Evolutionary conservation across 1,140 invertebrate genomes (phyloP).

Genomic region (Ceratina australensis): DNA sequence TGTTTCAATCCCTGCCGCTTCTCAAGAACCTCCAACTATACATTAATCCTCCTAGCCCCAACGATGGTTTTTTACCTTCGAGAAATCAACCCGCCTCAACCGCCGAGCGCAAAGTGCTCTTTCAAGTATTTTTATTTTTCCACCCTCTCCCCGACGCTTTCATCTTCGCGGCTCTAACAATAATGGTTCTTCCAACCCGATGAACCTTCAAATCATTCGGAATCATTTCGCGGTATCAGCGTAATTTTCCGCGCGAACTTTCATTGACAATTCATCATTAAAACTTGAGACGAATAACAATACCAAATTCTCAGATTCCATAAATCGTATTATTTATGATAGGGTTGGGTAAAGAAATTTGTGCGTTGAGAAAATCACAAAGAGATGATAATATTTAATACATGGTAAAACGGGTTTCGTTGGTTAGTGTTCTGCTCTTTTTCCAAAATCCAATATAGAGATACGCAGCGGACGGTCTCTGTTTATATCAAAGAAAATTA

Average conservation of each 20-base stretch:
- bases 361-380: not conserved
- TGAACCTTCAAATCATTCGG: not conserved
- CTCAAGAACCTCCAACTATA: constrained; percentile 19
- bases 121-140: constrained; percentile 35
- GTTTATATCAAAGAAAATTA: constrained; percentile 9
- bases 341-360: not conserved
- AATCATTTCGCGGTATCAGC: too few relatives aligned
- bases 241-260: too few relatives aligned
- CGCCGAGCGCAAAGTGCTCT: constrained; percentile 3
- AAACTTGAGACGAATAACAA: not conserved
- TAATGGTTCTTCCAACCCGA: constrained; percentile 2
- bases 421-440: not conserved
- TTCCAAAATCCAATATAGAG: not conserved
- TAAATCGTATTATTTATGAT: not conserved
- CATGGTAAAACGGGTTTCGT: not conserved
- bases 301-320: not conserved
- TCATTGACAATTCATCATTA: not conserved
- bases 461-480: not conserved
- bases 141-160: constrained; percentile 1
- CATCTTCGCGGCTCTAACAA: constrained; percentile 6
- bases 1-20: too few relatives aligned
- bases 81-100: constrained; percentile 26
- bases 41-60: constrained; percentile 14
- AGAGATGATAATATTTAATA: not conserved
- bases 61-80: constrained; percentile 19